These are phyloP conservation scores for Tachypleus tridentatus DNA, from an alignment of 1,140 invertebrate genomes.

Conservation along the genomic window DNA sequence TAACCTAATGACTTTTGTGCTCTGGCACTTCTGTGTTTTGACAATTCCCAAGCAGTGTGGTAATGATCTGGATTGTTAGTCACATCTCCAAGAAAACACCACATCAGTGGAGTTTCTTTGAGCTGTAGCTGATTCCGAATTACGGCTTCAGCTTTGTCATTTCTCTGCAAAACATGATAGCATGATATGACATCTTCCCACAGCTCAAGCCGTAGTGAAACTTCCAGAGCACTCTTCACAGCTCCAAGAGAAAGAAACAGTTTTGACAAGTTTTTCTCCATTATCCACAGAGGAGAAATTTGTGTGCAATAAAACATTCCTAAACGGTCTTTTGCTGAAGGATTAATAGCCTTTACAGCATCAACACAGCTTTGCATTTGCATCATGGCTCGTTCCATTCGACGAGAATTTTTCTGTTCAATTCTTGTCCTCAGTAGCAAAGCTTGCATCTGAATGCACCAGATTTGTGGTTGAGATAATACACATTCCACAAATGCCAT, in stretches of 20 bases:
- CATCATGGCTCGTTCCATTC: constrained; percentile 69
- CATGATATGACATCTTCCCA: constrained; percentile 91
- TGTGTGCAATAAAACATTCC: constrained; percentile 37
- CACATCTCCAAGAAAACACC: constrained; percentile 78
- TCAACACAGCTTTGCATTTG: constrained; percentile 67
- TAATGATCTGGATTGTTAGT: constrained; percentile 56
- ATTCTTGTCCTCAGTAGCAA: constrained; percentile 58
- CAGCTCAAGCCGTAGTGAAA: constrained; percentile 62
- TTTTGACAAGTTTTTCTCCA: constrained; percentile 61
- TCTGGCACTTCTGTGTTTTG: constrained; percentile 58
- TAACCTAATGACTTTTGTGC: constrained; percentile 70
- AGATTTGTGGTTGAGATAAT: constrained; percentile 35
- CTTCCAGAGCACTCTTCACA: constrained; percentile 70
- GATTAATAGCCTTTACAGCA: constrained; percentile 36
- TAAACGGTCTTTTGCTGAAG: constrained; percentile 37
- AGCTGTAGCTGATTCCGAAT: constrained; percentile 53
- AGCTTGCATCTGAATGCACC: constrained; percentile 52
- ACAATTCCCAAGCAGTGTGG: constrained; percentile 81
- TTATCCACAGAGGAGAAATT: constrained; percentile 56
- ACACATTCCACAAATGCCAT: constrained; percentile 48
- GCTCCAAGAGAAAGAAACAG: constrained; percentile 65
- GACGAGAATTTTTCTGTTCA: constrained; percentile 59
- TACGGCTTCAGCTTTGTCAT: constrained; percentile 63
- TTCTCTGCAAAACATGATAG: constrained; percentile 45
- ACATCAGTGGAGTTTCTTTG: constrained; percentile 67